Evolutionary conservation across 2,113 vertebrate species (phyloP).

Genomic region (Megaceryle torquata): DNA sequence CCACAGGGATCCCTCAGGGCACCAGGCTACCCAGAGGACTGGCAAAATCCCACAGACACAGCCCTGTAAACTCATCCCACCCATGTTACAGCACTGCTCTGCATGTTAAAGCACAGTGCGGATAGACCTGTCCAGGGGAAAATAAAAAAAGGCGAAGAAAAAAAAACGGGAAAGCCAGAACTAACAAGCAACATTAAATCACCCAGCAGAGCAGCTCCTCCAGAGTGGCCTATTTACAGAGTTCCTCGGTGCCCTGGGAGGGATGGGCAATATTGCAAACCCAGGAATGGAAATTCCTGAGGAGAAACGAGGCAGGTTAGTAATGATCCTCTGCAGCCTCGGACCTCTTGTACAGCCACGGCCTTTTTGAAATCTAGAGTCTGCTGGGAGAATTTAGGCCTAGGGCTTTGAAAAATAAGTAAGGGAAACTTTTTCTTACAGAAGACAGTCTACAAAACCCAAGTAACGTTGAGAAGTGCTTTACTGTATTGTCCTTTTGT

Average conservation of each 20-base stretch:
- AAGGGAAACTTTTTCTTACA: not conserved
- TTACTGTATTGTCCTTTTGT: not conserved
- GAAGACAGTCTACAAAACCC: not conserved
- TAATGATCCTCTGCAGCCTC: not conserved
- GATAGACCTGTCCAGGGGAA: not conserved
- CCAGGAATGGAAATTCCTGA: not conserved
- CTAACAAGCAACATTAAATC: not conserved
- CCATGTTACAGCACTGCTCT: not conserved
- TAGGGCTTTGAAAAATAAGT: not conserved
- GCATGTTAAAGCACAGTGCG: not conserved
- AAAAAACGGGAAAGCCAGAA: not conserved
- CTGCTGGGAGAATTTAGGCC: not conserved
- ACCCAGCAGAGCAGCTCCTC: not conserved
- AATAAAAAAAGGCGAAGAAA: not conserved
- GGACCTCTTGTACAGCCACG: not conserved
- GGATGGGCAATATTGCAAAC: not conserved
- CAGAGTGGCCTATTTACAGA: not conserved
- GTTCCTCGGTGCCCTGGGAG: not conserved
- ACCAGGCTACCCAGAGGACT: rapidly evolving
- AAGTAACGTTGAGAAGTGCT: not conserved
- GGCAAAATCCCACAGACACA: not conserved
- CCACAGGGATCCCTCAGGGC: not conserved
- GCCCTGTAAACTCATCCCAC: not conserved
- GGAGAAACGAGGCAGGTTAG: not conserved
- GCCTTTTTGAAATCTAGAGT: not conserved